phyloP scores from a whole-genome alignment of 2,113 vertebrate species.

The Spermophilus dauricus region DNA sequence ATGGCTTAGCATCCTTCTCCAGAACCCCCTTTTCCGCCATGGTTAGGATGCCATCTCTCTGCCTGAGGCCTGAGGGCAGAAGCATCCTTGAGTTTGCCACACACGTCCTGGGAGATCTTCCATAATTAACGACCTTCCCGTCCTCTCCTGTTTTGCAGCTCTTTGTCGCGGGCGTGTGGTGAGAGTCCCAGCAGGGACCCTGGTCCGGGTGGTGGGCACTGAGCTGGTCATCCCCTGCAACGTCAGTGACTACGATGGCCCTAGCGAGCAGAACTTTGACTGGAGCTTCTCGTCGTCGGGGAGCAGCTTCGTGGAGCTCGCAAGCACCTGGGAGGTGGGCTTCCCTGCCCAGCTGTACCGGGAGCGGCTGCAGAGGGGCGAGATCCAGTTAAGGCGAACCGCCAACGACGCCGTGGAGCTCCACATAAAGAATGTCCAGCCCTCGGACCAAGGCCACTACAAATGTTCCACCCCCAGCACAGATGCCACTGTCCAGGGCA shows the following conservation, averaged over 20 bases:
- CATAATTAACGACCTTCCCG: background rate
- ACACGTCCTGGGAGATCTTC: background rate
- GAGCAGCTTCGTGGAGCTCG: constrained; percentile 84
- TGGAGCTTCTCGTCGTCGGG: constrained; percentile 90
- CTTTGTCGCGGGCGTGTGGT: constrained; percentile 92
- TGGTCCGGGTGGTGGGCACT: constrained; percentile 93
- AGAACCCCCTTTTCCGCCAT: background rate
- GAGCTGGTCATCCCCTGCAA: constrained; percentile 93
- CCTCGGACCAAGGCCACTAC: constrained; percentile 92
- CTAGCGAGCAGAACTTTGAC: constrained; percentile 96
- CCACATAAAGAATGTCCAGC: constrained; percentile 90
- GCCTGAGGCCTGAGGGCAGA: background rate
- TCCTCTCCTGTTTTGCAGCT: constrained; percentile 82
- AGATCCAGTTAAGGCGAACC: constrained; percentile 90
- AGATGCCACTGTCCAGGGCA: constrained; percentile 93
- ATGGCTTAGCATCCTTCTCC: background rate
- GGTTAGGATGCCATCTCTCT: background rate
- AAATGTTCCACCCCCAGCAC: constrained; percentile 96
- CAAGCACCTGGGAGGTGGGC: constrained; percentile 93
- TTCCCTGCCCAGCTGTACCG: constrained; percentile 90
- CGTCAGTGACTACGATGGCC: constrained; percentile 94
- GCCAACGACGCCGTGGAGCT: constrained; percentile 93
- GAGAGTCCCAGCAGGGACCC: constrained; percentile 91
- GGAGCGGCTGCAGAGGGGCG: constrained; percentile 88
- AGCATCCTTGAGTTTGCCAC: background rate